These are phyloP conservation scores for Lepus americanus DNA, from an alignment of 2,113 vertebrate genomes.

Conservation along the genomic window DNA sequence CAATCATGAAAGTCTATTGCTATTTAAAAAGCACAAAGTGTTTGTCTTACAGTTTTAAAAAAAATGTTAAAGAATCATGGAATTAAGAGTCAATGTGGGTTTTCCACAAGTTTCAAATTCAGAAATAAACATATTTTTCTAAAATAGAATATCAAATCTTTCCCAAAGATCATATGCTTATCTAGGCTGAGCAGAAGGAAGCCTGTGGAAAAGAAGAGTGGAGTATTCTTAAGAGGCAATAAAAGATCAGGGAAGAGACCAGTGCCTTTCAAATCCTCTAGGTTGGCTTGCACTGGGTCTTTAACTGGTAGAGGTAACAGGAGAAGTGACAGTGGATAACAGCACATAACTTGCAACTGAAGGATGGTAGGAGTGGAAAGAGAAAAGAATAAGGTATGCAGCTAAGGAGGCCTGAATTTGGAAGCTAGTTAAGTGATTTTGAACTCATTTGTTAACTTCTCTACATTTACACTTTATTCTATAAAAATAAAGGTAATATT, in stretches of 20 bases:
- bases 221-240: not conserved
- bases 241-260: not conserved
- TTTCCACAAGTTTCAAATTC: slow-evolving; percentile 20
- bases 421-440: not conserved
- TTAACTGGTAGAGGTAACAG: not conserved
- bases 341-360: not conserved
- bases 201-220: not conserved
- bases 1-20: not conserved
- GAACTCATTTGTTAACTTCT: not conserved
- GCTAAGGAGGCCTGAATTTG: not conserved
- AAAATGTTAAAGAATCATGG: not conserved
- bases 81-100: not conserved
- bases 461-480: not conserved
- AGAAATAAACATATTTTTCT: slow-evolving; percentile 37
- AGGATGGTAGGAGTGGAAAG: not conserved
- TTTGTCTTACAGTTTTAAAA: not conserved
- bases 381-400: not conserved
- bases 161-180: not conserved
- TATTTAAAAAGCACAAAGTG: slow-evolving; percentile 37
- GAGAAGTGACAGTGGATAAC: not conserved
- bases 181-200: not conserved
- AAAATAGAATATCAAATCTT: slow-evolving; percentile 13
- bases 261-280: not conserved
- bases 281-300: not conserved
- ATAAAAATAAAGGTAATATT: slow-evolving; percentile 46